Evolutionary conservation across 2,888 invertebrate genomes (phyloP).

Genomic region (Neoaliturus tenellus): DNA sequence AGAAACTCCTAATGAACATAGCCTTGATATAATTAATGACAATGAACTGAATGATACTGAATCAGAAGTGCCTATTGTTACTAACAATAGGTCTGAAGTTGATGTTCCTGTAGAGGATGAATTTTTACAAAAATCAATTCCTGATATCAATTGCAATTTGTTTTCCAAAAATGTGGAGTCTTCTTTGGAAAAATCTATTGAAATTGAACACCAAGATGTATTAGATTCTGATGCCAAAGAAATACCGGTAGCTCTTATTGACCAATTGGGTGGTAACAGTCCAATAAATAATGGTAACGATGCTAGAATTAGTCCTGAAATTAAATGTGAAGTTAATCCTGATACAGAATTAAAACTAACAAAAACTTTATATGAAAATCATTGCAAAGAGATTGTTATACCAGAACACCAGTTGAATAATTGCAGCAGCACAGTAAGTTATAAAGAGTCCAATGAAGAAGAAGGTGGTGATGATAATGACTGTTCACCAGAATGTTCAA

Average conservation of each 20-base stretch:
- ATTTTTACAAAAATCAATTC: neutral
- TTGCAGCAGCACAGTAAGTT: neutral
- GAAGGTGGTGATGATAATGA: neutral
- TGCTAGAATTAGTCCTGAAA: neutral
- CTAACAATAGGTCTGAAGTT: neutral
- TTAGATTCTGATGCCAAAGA: neutral
- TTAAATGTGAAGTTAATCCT: neutral
- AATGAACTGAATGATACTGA: neutral
- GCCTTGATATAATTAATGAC: neutral
- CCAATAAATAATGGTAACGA: neutral
- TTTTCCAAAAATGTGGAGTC: neutral
- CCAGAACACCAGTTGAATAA: neutral
- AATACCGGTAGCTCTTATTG: neutral
- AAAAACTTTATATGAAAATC: neutral
- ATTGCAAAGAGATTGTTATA: neutral
- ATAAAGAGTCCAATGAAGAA: neutral
- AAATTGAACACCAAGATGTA: neutral
- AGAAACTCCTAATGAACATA: neutral
- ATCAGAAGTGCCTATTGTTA: neutral
- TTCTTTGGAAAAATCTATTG: neutral
- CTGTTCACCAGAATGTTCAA: slow-evolving; percentile 6
- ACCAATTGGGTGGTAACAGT: neutral
- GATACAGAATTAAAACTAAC: neutral
- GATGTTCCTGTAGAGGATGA: neutral
- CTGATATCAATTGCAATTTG: neutral